phyloP scores from a whole-genome alignment of 2,888 invertebrate genomes.

The Tinea pellionella region DNA sequence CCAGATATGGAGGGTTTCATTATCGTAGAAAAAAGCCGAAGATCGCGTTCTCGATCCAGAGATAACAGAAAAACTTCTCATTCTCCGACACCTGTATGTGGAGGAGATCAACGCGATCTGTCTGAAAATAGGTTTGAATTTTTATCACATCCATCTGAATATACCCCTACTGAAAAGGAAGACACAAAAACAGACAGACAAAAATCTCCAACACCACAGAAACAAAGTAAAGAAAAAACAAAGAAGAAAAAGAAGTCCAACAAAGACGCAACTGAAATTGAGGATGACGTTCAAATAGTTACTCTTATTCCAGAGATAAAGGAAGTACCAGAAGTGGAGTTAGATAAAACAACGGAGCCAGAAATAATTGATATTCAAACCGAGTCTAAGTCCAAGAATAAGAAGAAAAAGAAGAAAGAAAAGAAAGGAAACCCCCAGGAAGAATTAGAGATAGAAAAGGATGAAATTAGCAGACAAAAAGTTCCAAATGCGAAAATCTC shows the following conservation, averaged over 20 bases:
- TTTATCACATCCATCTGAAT: neutral
- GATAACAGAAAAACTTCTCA: slow-evolving; percentile 38
- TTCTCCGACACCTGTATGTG: slow-evolving; percentile 30
- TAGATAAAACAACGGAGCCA: neutral
- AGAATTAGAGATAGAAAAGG: slow-evolving; percentile 40
- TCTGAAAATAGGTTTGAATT: slow-evolving; percentile 46
- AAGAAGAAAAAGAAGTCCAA: slow-evolving; percentile 45
- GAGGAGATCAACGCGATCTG: slow-evolving; percentile 32
- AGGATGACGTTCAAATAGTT: slow-evolving; percentile 20
- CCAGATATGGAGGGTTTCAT: slow-evolving; percentile 60
- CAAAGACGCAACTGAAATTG: slow-evolving; percentile 14
- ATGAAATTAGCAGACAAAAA: slow-evolving; percentile 32
- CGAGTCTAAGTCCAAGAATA: slow-evolving; percentile 13
- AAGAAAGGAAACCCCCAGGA: slow-evolving; percentile 22
- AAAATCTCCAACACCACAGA: neutral
- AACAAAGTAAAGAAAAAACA: slow-evolving; percentile 10
- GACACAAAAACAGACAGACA: neutral
- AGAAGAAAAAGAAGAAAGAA: slow-evolving; percentile 18
- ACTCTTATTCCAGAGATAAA: slow-evolving; percentile 17
- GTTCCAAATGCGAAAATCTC: slow-evolving; percentile 18
- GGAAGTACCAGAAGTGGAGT: slow-evolving; percentile 15
- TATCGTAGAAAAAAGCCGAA: slow-evolving; percentile 53
- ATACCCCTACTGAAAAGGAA: neutral
- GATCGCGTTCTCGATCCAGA: slow-evolving; percentile 67
- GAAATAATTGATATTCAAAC: neutral